Evolutionary conservation across 2,797 vertebrate species (phyloP).

Genomic region (Onychomys torridus): DNA sequence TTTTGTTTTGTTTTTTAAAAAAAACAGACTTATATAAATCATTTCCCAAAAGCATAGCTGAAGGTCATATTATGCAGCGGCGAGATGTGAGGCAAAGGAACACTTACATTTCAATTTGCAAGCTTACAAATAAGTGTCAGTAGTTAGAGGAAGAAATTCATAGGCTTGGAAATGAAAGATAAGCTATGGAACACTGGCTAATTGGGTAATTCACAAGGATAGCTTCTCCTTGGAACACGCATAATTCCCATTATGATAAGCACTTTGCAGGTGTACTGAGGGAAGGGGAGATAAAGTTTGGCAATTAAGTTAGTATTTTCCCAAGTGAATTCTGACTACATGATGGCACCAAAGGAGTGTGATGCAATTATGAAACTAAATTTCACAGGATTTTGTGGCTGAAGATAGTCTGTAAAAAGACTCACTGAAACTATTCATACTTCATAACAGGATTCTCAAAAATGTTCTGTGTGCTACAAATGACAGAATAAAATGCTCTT

Average conservation of each 20-base stretch:
- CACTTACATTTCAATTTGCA: slow-evolving; percentile 76
- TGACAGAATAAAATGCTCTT: slow-evolving; percentile 47
- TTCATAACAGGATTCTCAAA: slow-evolving; percentile 57
- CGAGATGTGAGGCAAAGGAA: slow-evolving; percentile 70
- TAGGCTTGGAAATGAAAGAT: slow-evolving; percentile 71
- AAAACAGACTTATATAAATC: background rate
- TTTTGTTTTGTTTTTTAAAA: background rate
- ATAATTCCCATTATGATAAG: slow-evolving; percentile 78
- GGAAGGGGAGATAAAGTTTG: slow-evolving; percentile 73
- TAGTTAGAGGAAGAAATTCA: slow-evolving; percentile 53
- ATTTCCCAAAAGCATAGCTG: slow-evolving; percentile 56
- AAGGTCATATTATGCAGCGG: slow-evolving; percentile 69
- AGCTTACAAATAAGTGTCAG: slow-evolving; percentile 66
- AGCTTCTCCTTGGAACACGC: slow-evolving; percentile 76
- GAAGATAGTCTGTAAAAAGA: background rate
- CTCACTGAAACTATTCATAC: slow-evolving; percentile 40
- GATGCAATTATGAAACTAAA: slow-evolving; percentile 75
- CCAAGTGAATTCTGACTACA: slow-evolving; percentile 72
- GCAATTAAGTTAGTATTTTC: slow-evolving; percentile 79
- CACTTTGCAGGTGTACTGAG: slow-evolving; percentile 74
- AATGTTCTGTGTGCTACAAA: slow-evolving; percentile 45
- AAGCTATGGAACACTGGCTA: slow-evolving; percentile 69
- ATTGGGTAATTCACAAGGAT: slow-evolving; percentile 78
- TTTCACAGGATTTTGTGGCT: slow-evolving; percentile 52
- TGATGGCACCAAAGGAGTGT: slow-evolving; percentile 60